phyloP scores from a whole-genome alignment of 1,140 invertebrate genomes.

The Danaus plexippus region DNA sequence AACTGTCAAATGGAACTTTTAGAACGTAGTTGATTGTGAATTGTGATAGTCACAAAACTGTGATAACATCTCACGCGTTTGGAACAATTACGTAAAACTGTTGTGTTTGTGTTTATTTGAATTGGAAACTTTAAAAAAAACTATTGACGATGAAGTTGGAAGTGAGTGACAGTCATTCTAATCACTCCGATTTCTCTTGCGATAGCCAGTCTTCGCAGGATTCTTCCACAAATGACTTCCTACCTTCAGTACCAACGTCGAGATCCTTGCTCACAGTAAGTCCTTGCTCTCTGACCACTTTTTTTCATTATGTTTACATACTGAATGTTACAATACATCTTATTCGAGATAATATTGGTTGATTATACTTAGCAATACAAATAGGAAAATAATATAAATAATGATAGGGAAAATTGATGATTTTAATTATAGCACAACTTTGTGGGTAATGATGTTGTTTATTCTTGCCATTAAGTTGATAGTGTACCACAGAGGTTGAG shows the following conservation, averaged over 20 bases:
- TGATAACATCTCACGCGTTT: slow-evolving; percentile 28
- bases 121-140: slow-evolving; percentile 29
- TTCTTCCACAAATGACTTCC: slow-evolving; percentile 62
- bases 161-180: slow-evolving; percentile 62
- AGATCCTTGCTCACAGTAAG: slow-evolving; percentile 54
- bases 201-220: slow-evolving; percentile 64
- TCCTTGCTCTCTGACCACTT: slow-evolving; percentile 7
- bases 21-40: slow-evolving; percentile 15
- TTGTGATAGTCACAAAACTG: slow-evolving; percentile 32
- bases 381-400: no score
- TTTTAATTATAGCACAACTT: no score
- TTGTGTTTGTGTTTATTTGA: slow-evolving; percentile 28
- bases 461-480: no score
- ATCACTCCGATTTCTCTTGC: slow-evolving; percentile 61
- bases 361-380: no score
- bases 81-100: slow-evolving; percentile 44
- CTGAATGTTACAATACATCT: no score
- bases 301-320: no score
- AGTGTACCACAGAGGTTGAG: no score
- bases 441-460: no score
- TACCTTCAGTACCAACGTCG: slow-evolving; percentile 45
- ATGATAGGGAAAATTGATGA: no score
- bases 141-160: slow-evolving; percentile 67
- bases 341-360: no score
- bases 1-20: slow-evolving; percentile 48